A percentile compares a stretch with the other conserved stretches of the same genome.
phyloP scores from a whole-genome alignment of 2,797 vertebrate genomes.

The Acropternis orthonyx region DNA sequence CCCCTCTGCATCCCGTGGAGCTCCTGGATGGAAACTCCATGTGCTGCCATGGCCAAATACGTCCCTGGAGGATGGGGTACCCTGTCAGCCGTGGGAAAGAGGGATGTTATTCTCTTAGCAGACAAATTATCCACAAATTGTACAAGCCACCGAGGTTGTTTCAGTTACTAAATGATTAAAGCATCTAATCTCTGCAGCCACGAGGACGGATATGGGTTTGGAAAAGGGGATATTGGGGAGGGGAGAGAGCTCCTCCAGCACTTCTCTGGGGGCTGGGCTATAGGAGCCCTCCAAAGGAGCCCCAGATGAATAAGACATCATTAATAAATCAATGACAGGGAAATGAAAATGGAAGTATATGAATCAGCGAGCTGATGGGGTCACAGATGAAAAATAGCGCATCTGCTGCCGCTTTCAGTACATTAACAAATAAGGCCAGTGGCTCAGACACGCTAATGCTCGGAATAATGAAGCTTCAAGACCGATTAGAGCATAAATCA shows the following conservation, averaged over 20 bases:
- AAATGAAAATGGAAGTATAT: slow-evolving; percentile 65
- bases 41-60: not conserved
- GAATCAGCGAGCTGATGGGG: slow-evolving; percentile 54
- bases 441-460: slow-evolving; percentile 69
- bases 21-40: not conserved
- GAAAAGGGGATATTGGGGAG: not conserved
- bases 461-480: slow-evolving; percentile 72
- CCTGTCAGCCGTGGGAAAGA: accelerated
- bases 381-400: slow-evolving; percentile 44
- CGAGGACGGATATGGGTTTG: not conserved
- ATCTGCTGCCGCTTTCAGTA: slow-evolving; percentile 43
- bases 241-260: not conserved
- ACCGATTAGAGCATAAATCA: slow-evolving; percentile 74
- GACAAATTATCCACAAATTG: slow-evolving; percentile 44
- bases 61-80: not conserved
- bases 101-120: not conserved
- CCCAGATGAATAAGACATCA: slow-evolving; percentile 66
- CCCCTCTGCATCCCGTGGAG: not conserved
- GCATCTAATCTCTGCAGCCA: not conserved
- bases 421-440: slow-evolving; percentile 70
- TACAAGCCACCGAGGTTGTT: slow-evolving; percentile 22
- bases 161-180: slow-evolving; percentile 53
- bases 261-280: not conserved
- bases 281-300: slow-evolving; percentile 11
- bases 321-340: slow-evolving; percentile 76